Conservation (phyloP, 2,797 vertebrate species). For the Delichon dasypus region DNA sequence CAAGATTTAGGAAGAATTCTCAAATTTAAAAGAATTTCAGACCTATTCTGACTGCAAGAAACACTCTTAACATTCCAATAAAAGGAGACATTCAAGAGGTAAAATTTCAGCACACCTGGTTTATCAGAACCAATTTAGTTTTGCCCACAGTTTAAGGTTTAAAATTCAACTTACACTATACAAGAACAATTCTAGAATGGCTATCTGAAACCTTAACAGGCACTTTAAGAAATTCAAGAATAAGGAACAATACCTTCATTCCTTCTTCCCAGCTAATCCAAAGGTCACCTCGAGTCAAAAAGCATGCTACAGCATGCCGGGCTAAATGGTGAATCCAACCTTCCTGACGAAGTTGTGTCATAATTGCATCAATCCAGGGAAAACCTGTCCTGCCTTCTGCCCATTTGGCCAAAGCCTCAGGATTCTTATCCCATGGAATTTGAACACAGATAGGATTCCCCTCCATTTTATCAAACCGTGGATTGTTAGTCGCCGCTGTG, state of each 20-base stretch:
- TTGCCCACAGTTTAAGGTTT: background rate
- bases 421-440: constrained; percentile 94
- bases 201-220: background rate
- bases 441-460: constrained; percentile 94
- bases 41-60: background rate
- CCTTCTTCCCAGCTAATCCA: constrained; percentile 99
- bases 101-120: background rate
- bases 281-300: constrained; percentile 92
- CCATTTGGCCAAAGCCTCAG: constrained; percentile 94
- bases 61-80: background rate
- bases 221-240: background rate
- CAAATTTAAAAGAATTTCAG: background rate
- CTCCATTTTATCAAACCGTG: constrained; percentile 98
- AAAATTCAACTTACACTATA: background rate
- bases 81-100: background rate
- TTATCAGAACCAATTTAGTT: background rate
- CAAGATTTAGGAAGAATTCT: background rate
- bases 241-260: constrained; percentile 84
- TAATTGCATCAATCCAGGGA: constrained; percentile 96
- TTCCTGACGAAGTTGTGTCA: constrained; percentile 94
- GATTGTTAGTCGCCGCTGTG: constrained; percentile 90
- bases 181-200: background rate
- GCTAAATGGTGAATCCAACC: constrained; percentile 97
- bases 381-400: constrained; percentile 93
- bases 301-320: constrained; percentile 91